Evolutionary conservation across 2,113 vertebrate species (phyloP).

Genomic region (Cinclus mexicanus): DNA sequence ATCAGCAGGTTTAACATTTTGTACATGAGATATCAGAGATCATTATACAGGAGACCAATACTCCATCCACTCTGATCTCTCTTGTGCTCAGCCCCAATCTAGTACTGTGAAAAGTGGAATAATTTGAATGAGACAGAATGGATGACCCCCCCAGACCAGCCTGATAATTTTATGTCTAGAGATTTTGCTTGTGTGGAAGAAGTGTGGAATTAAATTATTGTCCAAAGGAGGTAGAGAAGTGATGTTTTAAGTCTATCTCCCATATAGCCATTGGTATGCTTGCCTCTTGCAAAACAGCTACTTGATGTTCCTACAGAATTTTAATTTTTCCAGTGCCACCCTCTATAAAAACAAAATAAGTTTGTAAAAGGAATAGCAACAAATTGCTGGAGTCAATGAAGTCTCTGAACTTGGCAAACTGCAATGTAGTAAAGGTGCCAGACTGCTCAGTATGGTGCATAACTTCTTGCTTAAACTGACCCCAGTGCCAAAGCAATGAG

Average conservation of each 20-base stretch:
- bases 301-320: not conserved
- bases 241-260: not conserved
- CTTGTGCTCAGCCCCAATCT: not conserved
- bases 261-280: not conserved
- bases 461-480: not conserved
- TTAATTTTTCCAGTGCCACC: not conserved
- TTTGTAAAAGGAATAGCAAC: not conserved
- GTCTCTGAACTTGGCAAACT: not conserved
- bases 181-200: not conserved
- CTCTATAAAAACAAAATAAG: not conserved
- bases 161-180: not conserved
- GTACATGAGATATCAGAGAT: not conserved
- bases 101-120: not conserved
- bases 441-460: not conserved
- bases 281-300: not conserved
- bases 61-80: not conserved
- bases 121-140: not conserved
- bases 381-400: not conserved
- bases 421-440: not conserved
- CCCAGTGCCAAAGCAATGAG: not conserved
- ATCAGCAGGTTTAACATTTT: not conserved
- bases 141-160: not conserved
- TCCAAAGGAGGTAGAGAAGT: not conserved
- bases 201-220: not conserved
- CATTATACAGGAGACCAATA: not conserved